Percentiles rank a stretch among this genome's conserved stretches.
These are phyloP conservation scores for Ennomos fuscantarius DNA, from an alignment of 2,888 invertebrate species.

Conservation along the genomic window DNA sequence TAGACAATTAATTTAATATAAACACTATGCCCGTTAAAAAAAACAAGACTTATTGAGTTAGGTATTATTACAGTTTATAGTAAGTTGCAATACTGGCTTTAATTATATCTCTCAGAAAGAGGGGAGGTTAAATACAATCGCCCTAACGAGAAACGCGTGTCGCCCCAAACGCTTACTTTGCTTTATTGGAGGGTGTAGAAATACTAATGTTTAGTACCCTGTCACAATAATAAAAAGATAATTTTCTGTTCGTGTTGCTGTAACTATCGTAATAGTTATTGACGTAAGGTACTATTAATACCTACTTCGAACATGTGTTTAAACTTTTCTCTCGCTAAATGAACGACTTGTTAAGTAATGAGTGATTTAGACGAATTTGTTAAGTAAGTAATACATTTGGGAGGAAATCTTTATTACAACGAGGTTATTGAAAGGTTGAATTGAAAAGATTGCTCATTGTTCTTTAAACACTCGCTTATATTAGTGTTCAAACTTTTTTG, in stretches of 20 bases:
- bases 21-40: too few relatives aligned
- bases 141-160: slow-evolving; percentile 25
- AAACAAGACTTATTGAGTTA: too few relatives aligned
- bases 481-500: too few relatives aligned
- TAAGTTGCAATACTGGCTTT: slow-evolving; percentile 4
- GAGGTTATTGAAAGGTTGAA: too few relatives aligned
- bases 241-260: not conserved
- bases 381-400: slow-evolving; percentile 9
- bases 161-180: slow-evolving; percentile 16
- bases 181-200: slow-evolving; percentile 13
- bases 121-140: slow-evolving; percentile 23
- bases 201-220: slow-evolving; percentile 4
- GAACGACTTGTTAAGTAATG: slow-evolving; percentile 8
- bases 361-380: slow-evolving; percentile 4
- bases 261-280: not conserved
- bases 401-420: not conserved
- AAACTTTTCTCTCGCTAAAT: not conserved
- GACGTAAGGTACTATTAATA: slow-evolving; percentile 1
- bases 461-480: too few relatives aligned
- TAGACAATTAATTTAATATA: too few relatives aligned
- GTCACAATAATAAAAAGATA: slow-evolving; percentile 3
- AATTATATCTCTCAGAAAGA: not conserved
- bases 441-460: too few relatives aligned
- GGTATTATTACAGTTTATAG: not conserved
- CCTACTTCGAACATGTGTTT: not conserved